phyloP scores from a whole-genome alignment of 1,140 invertebrate genomes.

The Pomacea maculata region DNA sequence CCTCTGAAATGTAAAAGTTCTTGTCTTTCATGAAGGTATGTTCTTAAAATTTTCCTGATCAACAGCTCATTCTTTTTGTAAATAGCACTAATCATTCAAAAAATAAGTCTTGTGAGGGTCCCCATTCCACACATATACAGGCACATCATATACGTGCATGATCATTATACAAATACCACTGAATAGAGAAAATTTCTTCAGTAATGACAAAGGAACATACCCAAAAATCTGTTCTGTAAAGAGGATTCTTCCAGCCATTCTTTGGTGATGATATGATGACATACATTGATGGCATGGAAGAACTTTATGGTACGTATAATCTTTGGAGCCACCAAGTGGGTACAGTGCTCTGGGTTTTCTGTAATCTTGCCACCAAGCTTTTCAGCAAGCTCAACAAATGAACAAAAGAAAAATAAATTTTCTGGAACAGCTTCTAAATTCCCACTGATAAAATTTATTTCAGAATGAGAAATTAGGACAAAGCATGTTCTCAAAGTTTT shows the following conservation, averaged over 20 bases:
- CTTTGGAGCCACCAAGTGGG: constrained; percentile 84
- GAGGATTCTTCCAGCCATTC: constrained; percentile 87
- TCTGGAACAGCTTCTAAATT: too few relatives aligned
- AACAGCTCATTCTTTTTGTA: neutral
- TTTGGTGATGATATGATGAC: constrained; percentile 80
- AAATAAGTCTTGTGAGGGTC: neutral
- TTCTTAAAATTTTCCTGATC: too few relatives aligned
- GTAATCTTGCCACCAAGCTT: constrained; percentile 84
- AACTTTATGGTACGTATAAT: constrained; percentile 86
- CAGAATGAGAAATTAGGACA: too few relatives aligned
- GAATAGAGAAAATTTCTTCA: neutral
- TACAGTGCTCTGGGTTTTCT: constrained; percentile 75
- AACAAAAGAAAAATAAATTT: too few relatives aligned
- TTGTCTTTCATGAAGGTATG: neutral
- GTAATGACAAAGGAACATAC: constrained; percentile 50
- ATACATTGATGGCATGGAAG: constrained; percentile 79
- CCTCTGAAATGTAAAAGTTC: constrained; percentile 49
- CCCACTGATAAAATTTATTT: too few relatives aligned
- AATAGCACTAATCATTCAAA: neutral
- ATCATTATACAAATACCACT: neutral
- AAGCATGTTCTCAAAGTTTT: too few relatives aligned
- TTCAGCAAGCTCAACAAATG: constrained; percentile 71
- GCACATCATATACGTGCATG: neutral
- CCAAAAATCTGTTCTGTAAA: constrained; percentile 78
- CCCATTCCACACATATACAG: neutral